phyloP scores from a whole-genome alignment of 2,797 vertebrate genomes.

The Enoplosus armatus region DNA sequence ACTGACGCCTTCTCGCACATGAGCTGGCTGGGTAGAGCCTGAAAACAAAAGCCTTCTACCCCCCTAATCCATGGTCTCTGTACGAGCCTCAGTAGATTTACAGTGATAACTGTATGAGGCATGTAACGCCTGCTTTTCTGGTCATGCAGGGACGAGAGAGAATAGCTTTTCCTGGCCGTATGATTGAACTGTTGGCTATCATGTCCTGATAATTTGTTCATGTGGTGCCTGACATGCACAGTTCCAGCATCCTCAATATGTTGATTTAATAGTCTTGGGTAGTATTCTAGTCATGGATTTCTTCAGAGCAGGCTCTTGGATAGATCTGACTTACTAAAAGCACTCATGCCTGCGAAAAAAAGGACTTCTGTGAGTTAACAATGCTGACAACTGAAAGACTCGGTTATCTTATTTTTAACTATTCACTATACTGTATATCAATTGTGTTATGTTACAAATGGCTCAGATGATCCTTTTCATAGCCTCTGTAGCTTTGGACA shows the following conservation, averaged over 20 bases:
- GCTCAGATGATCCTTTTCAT: constrained; percentile 81
- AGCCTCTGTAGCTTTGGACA: constrained; percentile 66
- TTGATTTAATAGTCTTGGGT: constrained; percentile 70
- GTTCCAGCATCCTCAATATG: constrained; percentile 61
- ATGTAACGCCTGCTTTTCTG: constrained; percentile 56
- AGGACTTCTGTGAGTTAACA: constrained; percentile 60
- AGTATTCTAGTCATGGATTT: constrained; percentile 80
- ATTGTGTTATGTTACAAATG: constrained; percentile 80
- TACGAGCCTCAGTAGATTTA: constrained; percentile 55
- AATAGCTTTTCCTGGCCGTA: constrained; percentile 67
- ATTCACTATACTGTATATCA: constrained; percentile 75
- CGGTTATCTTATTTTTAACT: constrained; percentile 62
- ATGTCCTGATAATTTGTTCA: constrained; percentile 68
- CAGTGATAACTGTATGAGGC: constrained; percentile 58
- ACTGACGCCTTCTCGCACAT: constrained; percentile 75
- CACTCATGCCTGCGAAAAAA: constrained; percentile 52
- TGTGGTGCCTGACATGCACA: constrained; percentile 76
- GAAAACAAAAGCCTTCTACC: constrained; percentile 60
- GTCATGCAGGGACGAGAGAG: constrained; percentile 64
- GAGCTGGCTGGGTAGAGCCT: constrained; percentile 73
- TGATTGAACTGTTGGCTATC: constrained; percentile 69
- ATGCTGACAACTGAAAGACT: constrained; percentile 67
- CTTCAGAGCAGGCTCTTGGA: constrained; percentile 87
- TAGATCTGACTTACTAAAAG: constrained; percentile 81
- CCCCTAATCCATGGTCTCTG: constrained; percentile 45